phyloP scores from a whole-genome alignment of 2,888 invertebrate species.

The Melipona bicolor region DNA sequence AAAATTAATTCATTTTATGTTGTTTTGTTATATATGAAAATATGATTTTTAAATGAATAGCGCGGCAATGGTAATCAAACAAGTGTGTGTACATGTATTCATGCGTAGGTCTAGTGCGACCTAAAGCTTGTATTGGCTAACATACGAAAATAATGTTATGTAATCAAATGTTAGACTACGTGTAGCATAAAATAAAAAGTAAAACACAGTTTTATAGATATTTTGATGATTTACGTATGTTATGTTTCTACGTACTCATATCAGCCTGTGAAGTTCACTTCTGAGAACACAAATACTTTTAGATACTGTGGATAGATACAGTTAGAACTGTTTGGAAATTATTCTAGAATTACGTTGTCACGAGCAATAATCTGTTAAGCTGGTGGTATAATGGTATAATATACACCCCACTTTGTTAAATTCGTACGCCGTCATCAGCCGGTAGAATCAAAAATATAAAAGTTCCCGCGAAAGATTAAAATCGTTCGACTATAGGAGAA shows the following conservation, averaged over 20 bases:
- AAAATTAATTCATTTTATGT: background rate
- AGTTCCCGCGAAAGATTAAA: background rate
- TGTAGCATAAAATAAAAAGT: background rate
- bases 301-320: background rate
- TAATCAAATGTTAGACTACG: constrained; percentile 11
- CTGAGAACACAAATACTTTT: background rate
- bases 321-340: constrained; percentile 12
- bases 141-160: constrained; percentile 16
- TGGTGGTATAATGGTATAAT: background rate
- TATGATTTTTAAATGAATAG: constrained; percentile 7
- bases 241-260: constrained; percentile 43
- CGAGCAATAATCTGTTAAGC: constrained; percentile 16
- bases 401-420: background rate
- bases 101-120: background rate
- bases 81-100: background rate
- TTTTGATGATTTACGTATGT: background rate
- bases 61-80: background rate
- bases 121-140: constrained; percentile 12
- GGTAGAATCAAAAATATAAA: background rate
- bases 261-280: constrained; percentile 13
- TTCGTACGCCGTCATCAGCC: constrained; percentile 1
- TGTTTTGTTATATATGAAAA: background rate
- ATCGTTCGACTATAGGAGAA: background rate
- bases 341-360: constrained; percentile 11
- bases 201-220: background rate